A percentile compares a stretch with the other conserved stretches of the same genome.
Conservation (phyloP, 2,113 vertebrate species). For the Patagioenas fasciata region DNA sequence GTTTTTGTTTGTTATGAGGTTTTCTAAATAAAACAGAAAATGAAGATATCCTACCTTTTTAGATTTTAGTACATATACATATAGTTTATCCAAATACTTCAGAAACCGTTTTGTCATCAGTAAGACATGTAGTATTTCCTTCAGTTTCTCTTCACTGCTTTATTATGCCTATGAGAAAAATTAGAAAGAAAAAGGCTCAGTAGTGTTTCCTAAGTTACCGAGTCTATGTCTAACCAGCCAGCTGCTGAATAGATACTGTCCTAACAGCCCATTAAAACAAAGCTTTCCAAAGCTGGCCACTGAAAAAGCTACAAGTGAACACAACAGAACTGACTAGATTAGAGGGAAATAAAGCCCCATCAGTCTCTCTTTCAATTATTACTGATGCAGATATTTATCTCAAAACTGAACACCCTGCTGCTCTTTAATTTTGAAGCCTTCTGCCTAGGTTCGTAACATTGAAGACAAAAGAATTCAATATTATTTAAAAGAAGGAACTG, state of each 20-base stretch:
- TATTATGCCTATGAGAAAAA: constrained; percentile 2
- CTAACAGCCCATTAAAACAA: neutral
- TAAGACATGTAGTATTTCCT: neutral
- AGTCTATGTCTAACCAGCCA: constrained; percentile 57
- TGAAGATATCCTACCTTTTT: neutral
- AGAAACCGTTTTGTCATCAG: neutral
- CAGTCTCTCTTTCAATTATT: neutral
- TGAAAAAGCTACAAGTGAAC: neutral
- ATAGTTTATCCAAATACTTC: neutral
- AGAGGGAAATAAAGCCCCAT: neutral
- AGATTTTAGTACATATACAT: neutral
- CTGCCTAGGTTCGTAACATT: neutral
- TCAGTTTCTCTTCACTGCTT: neutral
- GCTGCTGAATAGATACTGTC: constrained; percentile 66
- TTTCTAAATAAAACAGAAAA: neutral
- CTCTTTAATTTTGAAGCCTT: neutral
- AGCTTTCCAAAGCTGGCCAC: neutral
- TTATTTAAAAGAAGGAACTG: neutral
- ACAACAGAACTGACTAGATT: neutral
- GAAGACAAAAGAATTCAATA: neutral
- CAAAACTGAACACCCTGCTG: neutral
- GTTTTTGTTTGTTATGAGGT: neutral
- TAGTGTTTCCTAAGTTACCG: constrained; percentile 71
- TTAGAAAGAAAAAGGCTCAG: neutral
- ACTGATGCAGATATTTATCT: neutral